A percentile compares a stretch with the other conserved stretches of the same genome.
Evolutionary conservation across 2,113 vertebrate species (phyloP).

Genomic region (Henicopernis longicauda): DNA sequence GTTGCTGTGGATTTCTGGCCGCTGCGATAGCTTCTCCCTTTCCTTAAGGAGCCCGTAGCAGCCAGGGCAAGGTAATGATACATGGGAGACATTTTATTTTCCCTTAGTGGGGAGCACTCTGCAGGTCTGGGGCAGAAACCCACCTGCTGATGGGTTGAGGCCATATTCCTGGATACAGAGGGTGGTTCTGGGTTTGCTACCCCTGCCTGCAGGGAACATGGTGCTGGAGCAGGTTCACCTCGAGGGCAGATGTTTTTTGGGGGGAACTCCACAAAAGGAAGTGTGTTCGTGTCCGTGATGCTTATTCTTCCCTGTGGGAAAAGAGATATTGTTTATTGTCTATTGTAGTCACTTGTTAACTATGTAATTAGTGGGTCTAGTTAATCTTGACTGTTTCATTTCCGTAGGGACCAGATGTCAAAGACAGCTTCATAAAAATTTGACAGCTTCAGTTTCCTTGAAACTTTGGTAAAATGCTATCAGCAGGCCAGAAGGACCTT

Average conservation of each 20-base stretch:
- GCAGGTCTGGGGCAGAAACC: neutral
- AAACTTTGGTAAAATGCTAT: neutral
- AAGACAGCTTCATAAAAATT: neutral
- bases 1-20: neutral
- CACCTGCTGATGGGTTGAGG: neutral
- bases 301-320: neutral
- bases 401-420: neutral
- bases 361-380: neutral
- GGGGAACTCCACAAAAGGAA: neutral
- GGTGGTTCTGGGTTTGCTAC: neutral
- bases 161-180: fast-evolving
- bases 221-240: neutral
- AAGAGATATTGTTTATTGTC: neutral
- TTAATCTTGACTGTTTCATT: neutral
- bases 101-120: neutral
- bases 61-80: neutral
- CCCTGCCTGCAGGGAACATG: neutral
- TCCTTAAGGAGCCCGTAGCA: neutral
- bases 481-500: neutral
- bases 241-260: neutral
- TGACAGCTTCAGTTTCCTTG: neutral
- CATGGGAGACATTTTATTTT: neutral
- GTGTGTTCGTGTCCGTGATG: neutral
- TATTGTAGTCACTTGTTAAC: neutral
- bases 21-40: neutral